Conservation (phyloP, 2,888 invertebrate genomes). For the Perizoma affinitatum region DNA sequence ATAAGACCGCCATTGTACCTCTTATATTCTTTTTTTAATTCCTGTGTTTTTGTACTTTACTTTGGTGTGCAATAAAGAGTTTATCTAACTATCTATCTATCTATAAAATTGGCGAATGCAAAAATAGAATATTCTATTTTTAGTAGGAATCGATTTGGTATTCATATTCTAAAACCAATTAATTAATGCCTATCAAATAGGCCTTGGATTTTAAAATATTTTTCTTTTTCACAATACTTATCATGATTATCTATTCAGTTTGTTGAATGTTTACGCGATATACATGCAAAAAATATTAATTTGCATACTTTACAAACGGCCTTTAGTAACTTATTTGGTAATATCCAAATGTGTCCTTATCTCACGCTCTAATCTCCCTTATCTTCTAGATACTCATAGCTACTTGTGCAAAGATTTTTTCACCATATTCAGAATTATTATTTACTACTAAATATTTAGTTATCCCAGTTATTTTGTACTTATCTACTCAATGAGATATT, state of each 20-base stretch:
- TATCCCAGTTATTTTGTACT: no score
- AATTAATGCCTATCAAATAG: background rate
- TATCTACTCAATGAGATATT: no score
- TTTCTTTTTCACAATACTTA: background rate
- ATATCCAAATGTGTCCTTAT: slow-evolving; percentile 6
- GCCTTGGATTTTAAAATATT: slow-evolving; percentile 12
- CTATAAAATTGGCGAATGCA: no score
- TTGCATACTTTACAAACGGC: slow-evolving; percentile 17
- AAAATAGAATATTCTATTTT: no score
- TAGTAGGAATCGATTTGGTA: no score
- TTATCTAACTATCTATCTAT: no score
- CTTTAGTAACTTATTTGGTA: slow-evolving; percentile 13
- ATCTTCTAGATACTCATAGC: slow-evolving; percentile 14
- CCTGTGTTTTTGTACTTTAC: no score
- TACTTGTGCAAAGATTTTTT: slow-evolving; percentile 1
- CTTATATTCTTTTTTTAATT: no score
- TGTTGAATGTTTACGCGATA: slow-evolving; percentile 9
- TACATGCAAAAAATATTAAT: slow-evolving; percentile 17
- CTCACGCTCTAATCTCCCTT: slow-evolving; percentile 10
- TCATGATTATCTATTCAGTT: slow-evolving; percentile 10
- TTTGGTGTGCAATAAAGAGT: no score
- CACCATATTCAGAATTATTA: background rate
- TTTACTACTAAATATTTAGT: no score
- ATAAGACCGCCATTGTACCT: no score
- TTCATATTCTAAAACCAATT: no score